Conservation (phyloP, 2,888 invertebrate species). For the Habrosyne pyritoides region DNA sequence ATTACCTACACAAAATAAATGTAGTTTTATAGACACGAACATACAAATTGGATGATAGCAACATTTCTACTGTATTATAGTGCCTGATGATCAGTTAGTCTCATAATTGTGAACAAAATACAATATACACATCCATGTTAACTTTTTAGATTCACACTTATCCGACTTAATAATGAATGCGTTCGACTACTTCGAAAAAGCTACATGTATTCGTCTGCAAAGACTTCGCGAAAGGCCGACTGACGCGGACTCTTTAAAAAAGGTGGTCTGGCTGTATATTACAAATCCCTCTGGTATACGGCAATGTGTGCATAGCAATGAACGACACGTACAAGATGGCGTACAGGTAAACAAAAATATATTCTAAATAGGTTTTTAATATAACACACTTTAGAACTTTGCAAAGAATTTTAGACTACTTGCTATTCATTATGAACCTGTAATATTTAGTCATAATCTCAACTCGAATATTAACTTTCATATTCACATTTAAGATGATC, state of each 20-base stretch:
- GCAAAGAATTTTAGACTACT: too few relatives aligned
- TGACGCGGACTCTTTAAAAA: conserved; percentile 55
- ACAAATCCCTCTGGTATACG: conserved; percentile 68
- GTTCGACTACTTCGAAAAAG: conserved; percentile 70
- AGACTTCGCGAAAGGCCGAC: conserved; percentile 63
- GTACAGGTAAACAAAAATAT: conserved; percentile 61
- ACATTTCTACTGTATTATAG: too few relatives aligned
- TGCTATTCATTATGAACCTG: too few relatives aligned
- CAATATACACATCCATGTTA: background rate
- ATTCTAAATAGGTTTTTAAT: background rate
- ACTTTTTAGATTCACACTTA: conserved; percentile 52
- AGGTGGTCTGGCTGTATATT: conserved; percentile 70
- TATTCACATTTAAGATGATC: conserved; percentile 54
- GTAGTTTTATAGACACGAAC: too few relatives aligned
- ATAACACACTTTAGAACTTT: too few relatives aligned
- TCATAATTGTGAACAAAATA: too few relatives aligned
- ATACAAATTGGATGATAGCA: too few relatives aligned
- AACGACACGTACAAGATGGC: conserved; percentile 55
- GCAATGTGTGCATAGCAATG: conserved; percentile 76
- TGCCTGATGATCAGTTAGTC: too few relatives aligned
- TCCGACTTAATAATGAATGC: conserved; percentile 56
- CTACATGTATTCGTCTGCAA: conserved; percentile 70
- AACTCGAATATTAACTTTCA: too few relatives aligned
- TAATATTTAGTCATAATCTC: too few relatives aligned
- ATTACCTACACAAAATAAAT: too few relatives aligned